Base-by-base conservation (phyloP, 2,797 vertebrate genomes). In the Astyanax mexicanus region DNA sequence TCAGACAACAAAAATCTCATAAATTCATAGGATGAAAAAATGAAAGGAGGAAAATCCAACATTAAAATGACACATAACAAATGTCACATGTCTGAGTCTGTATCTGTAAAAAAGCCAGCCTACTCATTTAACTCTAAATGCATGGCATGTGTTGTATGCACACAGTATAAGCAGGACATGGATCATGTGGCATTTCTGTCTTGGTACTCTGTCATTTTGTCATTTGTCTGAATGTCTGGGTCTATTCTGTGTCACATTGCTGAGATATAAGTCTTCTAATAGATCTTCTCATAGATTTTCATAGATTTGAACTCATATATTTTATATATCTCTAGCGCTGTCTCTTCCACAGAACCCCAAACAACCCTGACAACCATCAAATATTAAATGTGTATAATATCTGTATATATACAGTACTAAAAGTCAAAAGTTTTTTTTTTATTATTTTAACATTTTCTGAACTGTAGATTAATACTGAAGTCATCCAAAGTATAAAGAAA, bases 1-100 rank as follows among this genome's bases (percentile, higher is more conserved):
- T 69, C 74, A 75, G 27, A 12, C 40, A 17, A 40, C 52, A 40
- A 40, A 51, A 37, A 58, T 60, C 62, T 57, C 45, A 62, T 57
- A 13, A 12, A 49, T 40, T 42, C 54, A 21, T 2, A 11, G 21
- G 17, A 23, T 37, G 25, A 67, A 69, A 57, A 2, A 17, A 51
- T 45, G 1, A 29, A 62, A 13, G 19, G 4, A 8, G 13, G 40
- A 32, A 19, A 55, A 70, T 8, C 5, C 1, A 13, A 27, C 42
- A 49, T 58, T 60, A 13, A 60, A 49, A 60, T 27, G 21, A 51
- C 51, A 37, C 32, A 21, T 11, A 45, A 11, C 13, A 45, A 44
- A 45, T 42, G 11, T 1, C 15, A 42, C 3, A 23, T 11, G 29
- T 60, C 10, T n/a, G 21, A 13, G 12, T 25, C 29, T 45, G 23